Base-by-base conservation (phyloP, 2,888 invertebrate species). In the Scaptomyza flava region DNA sequence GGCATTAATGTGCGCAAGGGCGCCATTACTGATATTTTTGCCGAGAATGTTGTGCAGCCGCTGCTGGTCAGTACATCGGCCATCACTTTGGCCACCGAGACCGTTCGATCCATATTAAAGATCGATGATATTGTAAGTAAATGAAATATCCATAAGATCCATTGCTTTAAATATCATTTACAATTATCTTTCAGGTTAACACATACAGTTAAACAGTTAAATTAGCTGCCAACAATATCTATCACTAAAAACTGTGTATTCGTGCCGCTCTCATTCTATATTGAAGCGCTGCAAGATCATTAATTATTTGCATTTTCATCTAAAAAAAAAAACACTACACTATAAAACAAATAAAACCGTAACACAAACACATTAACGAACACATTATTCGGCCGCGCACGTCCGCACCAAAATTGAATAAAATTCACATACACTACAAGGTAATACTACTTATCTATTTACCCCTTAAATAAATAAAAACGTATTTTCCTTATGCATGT, bases 1-100 rank as follows among this genome's bases (percentile, higher is more conserved):
- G 99, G 99, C 57, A 98, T 99, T 79, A 99, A 99, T 93, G 99
- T 99, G 65, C 95, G 99, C 52, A 97, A 97, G 93, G 99, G 99
- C 57, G 95, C 96, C 77, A 98, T 99, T 82, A 98, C 99, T 2
- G 98, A 99, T 93, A 99, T 99, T 92, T 94, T 98, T 65, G 97
- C 98, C 77, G 99, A 99, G 93, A 96, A 98, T 93, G 99, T 99
- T 64, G 95, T 99, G 65, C 99, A 99, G 92, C 99, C 99, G 47
- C 94, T 99, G 81, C 94, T 99, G 90, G 99, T 99, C 56, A 97
- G 98, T 62, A 95, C 95, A 53, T 98, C 98, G 81, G 98, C 98
- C 51, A 95, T 99, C 79, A 97, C 96, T 59, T 94, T 99, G 84
- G 96, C 99, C 72, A 96, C 99, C 0, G 99, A 99, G 93, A 99